These are phyloP conservation scores for Microplitis manilae DNA, from an alignment of 2,888 invertebrate genomes.

Conservation along the genomic window DNA sequence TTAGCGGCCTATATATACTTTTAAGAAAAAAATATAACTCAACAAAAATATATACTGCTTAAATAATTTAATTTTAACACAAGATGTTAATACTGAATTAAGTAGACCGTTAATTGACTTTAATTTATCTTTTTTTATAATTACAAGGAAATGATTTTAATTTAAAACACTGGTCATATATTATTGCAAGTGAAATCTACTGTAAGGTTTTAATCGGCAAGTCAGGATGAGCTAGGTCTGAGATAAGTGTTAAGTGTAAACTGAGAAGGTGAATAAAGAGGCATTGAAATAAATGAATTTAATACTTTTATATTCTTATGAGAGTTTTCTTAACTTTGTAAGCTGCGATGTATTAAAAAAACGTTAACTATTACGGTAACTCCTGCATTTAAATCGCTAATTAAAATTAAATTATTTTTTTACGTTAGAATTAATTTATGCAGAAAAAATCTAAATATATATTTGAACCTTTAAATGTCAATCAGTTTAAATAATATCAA, in stretches of 20 bases:
- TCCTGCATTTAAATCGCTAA: slow-evolving; percentile 31
- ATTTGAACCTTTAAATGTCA: no score
- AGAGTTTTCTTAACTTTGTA: neutral
- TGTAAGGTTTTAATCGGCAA: neutral
- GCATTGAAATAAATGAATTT: neutral
- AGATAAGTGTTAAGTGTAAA: slow-evolving; percentile 7
- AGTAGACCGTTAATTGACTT: neutral
- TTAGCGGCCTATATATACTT: neutral
- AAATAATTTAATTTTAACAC: neutral
- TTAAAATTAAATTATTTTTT: neutral
- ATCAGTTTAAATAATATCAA: no score
- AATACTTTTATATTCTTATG: neutral
- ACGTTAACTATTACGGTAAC: slow-evolving; percentile 42
- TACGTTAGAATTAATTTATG: neutral
- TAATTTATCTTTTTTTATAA: neutral
- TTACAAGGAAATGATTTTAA: neutral
- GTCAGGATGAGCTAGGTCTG: slow-evolving; percentile 14
- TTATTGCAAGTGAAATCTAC: neutral
- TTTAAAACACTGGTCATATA: neutral
- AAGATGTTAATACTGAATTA: neutral
- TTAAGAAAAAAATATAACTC: neutral
- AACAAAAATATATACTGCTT: neutral
- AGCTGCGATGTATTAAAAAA: slow-evolving; percentile 10
- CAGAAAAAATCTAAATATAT: neutral
- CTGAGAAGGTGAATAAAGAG: slow-evolving; percentile 9